Conservation (phyloP, 2,113 vertebrate species). For the Calyptommatus sinebrachiatus region DNA sequence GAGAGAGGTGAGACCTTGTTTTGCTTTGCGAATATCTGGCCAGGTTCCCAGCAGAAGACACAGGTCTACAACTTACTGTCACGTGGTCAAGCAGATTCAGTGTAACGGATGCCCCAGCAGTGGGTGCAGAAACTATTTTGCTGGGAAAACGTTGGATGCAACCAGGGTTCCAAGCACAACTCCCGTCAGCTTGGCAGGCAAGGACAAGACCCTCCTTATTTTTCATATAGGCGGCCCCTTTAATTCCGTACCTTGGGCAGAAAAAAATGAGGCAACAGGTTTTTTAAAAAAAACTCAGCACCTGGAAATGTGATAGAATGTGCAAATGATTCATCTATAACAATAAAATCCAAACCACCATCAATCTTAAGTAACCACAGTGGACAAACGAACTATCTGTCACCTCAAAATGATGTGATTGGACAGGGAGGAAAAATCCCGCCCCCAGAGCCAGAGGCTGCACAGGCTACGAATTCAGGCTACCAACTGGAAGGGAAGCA, state of each 20-base stretch:
- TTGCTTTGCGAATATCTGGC: background rate
- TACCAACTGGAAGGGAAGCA: too few relatives aligned
- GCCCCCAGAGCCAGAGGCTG: too few relatives aligned
- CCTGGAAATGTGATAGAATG: too few relatives aligned
- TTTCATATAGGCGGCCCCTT: conserved; percentile 86
- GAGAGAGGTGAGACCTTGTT: background rate
- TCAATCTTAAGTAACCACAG: too few relatives aligned
- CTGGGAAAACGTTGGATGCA: conserved; percentile 73
- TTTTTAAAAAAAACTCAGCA: too few relatives aligned
- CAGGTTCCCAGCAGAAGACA: too few relatives aligned
- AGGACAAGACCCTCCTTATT: conserved; percentile 87
- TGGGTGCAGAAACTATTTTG: conserved; percentile 78
- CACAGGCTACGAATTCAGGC: too few relatives aligned
- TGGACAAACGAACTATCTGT: too few relatives aligned
- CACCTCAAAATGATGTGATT: too few relatives aligned
- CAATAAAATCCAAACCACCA: too few relatives aligned
- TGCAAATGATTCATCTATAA: too few relatives aligned
- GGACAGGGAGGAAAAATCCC: too few relatives aligned
- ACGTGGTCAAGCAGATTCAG: conserved; percentile 88
- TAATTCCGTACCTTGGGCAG: conserved; percentile 83
- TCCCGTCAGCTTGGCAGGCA: conserved; percentile 54
- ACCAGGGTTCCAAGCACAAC: conserved; percentile 84
- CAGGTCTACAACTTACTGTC: conserved; percentile 74
- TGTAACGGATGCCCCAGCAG: conserved; percentile 69
- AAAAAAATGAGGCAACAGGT: background rate